Base-by-base conservation (phyloP, 2,888 invertebrate species). In the Bellardia pandia region DNA sequence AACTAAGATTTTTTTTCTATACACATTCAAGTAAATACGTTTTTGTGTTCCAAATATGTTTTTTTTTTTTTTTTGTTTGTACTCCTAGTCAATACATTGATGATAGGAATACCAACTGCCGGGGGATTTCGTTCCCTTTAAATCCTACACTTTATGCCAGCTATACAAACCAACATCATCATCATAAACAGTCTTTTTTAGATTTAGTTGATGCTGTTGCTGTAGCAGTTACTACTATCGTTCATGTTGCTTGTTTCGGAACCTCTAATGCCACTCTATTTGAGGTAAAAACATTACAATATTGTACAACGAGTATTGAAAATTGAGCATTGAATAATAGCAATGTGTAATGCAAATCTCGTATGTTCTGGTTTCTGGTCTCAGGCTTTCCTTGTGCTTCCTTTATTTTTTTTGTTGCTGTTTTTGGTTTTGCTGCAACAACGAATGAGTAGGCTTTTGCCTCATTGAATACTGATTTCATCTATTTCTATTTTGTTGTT, bases 341-440 rank as follows among this genome's bases (percentile, higher is more conserved):
- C 74, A 66, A 86, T 69, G 76, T 83, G 77, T 85, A 87, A 85
- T 85, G 82, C 81, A 82, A 82, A 85, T 85, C 75, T 80, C 40
- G 72, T 77, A 71, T 16, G 56, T 64, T 85, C 40, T 58, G 72
- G 58, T 72, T 69, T 76, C 45, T 60, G 62, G 62, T 69, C 23
- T 53, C 2, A 23, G 16, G 11, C 33, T 33, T 33, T 33, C 30
- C 30, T 13, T 60, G 33, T 13, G 16, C 6, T n/a, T 23, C 3
- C 6, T 14, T 8, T 7, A 30, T 42, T 14, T n/a, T 53, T 40
- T 14, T 16, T 2, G 3, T 37, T 9, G 2, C n/a, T 42, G 56
- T 75, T 6, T 45, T 33, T 60, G 66, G 23, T 48, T 40, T 56
- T n/a, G 42, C n/a, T 79, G 42, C 40, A 71, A 9, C 30, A 56